These are phyloP conservation scores for Chelonoidis abingdonii DNA, from an alignment of 2,113 vertebrate genomes.

Conservation along the genomic window DNA sequence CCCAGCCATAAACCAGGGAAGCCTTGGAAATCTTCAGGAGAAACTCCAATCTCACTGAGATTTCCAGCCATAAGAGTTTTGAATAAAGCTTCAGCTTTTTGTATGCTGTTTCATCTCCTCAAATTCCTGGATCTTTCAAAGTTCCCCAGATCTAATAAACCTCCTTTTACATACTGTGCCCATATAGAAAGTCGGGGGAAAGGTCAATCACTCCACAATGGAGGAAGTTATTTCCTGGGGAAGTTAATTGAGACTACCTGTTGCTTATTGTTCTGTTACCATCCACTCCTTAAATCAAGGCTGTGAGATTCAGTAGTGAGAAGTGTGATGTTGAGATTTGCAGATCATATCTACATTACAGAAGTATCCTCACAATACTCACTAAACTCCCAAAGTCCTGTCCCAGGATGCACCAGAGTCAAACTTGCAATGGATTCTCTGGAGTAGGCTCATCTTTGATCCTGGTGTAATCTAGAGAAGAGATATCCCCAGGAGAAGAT, in stretches of 20 bases:
- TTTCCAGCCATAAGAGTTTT: background rate
- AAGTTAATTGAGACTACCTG: background rate
- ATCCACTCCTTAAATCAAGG: background rate
- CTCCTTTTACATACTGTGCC: background rate
- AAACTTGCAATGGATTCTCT: background rate
- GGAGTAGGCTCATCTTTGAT: background rate
- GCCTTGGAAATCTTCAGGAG: background rate
- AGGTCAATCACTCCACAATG: background rate
- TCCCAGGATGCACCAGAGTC: background rate
- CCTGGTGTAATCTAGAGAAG: accelerated
- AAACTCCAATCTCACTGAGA: background rate
- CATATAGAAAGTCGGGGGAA: background rate
- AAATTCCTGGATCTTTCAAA: accelerated
- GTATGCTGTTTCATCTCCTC: background rate
- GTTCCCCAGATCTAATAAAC: accelerated
- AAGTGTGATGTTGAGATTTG: background rate
- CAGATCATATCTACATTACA: accelerated
- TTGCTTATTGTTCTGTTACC: background rate
- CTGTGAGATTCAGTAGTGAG: background rate
- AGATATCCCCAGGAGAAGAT: background rate
- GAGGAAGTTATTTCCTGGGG: accelerated
- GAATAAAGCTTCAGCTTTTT: background rate
- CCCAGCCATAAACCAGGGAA: background rate
- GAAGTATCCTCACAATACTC: accelerated
- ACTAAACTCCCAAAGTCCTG: background rate